Conservation (phyloP, 2,888 invertebrate genomes). For the Bombyx huttoni region DNA sequence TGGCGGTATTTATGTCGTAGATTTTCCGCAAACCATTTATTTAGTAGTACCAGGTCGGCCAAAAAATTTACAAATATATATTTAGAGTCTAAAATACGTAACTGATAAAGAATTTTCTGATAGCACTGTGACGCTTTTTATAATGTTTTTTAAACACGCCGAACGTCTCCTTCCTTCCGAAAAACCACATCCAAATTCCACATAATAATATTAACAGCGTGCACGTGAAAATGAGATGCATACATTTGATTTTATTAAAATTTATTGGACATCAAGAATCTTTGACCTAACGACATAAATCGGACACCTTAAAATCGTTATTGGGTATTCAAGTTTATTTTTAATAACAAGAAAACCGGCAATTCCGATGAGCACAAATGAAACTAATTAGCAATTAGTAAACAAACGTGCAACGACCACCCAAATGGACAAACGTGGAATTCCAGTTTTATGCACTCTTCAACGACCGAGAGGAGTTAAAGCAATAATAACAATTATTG, state of each 20-base stretch:
- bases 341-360: neutral
- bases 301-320: neutral
- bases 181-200: neutral
- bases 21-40: too few relatives aligned
- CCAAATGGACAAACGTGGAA: neutral
- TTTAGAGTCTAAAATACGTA: too few relatives aligned
- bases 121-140: too few relatives aligned
- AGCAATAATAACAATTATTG: too few relatives aligned
- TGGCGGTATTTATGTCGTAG: too few relatives aligned
- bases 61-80: too few relatives aligned
- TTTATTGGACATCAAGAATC: neutral
- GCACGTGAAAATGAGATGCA: neutral
- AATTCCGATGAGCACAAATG: neutral
- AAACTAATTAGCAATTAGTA: slow-evolving; percentile 1
- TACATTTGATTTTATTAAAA: neutral
- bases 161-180: neutral
- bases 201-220: neutral
- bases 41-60: too few relatives aligned
- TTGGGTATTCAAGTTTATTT: neutral
- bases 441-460: too few relatives aligned
- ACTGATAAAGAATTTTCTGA: too few relatives aligned
- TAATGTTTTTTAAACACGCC: too few relatives aligned
- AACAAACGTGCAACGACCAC: neutral
- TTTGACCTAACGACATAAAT: neutral
- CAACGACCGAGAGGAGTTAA: too few relatives aligned